A percentile compares a stretch with the other conserved stretches of the same genome.
Evolutionary conservation across 2,797 vertebrate genomes (phyloP).

Genomic region (Phrynocephalus vlangalii): DNA sequence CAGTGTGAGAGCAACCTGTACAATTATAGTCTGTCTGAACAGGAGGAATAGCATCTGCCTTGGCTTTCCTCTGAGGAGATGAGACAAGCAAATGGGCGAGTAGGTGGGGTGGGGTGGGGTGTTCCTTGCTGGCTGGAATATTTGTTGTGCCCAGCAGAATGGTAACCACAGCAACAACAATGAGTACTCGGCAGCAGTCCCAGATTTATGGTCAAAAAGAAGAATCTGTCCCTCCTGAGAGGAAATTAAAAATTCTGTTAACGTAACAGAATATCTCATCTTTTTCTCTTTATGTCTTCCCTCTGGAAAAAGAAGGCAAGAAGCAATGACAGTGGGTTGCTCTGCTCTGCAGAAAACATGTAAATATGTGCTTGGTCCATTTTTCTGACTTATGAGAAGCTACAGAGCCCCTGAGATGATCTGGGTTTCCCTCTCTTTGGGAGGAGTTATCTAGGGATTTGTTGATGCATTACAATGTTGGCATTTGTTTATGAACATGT

Average conservation of each 20-base stretch:
- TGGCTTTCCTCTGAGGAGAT: constrained; percentile 20
- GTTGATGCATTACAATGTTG: background rate
- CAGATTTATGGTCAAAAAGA: background rate
- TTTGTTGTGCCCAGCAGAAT: constrained; percentile 18
- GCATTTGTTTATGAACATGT: background rate
- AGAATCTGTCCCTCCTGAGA: constrained; percentile 1
- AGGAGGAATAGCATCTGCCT: constrained; percentile 34
- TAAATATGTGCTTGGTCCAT: background rate
- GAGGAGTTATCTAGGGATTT: background rate
- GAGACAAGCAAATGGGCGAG: constrained; percentile 19
- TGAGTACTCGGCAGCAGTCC: constrained; percentile 7
- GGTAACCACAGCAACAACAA: constrained; percentile 34
- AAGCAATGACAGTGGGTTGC: background rate
- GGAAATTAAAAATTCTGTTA: constrained; percentile 27
- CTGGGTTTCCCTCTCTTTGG: background rate
- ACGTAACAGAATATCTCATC: background rate
- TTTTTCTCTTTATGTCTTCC: background rate
- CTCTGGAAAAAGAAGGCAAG: background rate
- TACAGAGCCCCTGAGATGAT: too few relatives aligned
- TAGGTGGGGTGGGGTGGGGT: constrained; percentile 30
- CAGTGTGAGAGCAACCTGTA: constrained; percentile 30
- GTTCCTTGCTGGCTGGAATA: constrained; percentile 30
- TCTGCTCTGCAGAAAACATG: constrained; percentile 24
- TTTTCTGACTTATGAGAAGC: background rate
- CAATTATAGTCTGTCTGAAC: constrained; percentile 28